Conservation (phyloP, 2,797 vertebrate genomes). For the Chelmon rostratus region DNA sequence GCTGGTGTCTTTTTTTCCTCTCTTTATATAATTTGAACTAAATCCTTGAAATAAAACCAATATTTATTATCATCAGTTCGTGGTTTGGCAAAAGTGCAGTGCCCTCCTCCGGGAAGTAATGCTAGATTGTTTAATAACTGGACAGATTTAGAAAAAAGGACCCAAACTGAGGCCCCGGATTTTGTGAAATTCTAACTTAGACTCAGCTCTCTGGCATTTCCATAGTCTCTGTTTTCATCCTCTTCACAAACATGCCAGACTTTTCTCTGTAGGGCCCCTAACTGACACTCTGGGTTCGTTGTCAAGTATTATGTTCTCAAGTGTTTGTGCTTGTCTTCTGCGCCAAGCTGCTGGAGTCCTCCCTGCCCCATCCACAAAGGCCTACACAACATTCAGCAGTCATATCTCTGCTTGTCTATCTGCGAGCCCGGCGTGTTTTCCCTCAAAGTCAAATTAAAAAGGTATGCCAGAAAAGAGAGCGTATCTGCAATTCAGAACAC, state of each 20-base stretch:
- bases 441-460: slow-evolving; percentile 84
- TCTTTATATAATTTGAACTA: slow-evolving; percentile 15
- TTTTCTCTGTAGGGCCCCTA: slow-evolving; percentile 58
- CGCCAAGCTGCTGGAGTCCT: slow-evolving; percentile 81
- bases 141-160: slow-evolving; percentile 32
- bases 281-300: slow-evolving; percentile 70
- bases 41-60: slow-evolving; percentile 43
- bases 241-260: slow-evolving; percentile 60
- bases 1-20: slow-evolving; percentile 17
- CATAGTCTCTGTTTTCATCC: slow-evolving; percentile 54
- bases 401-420: slow-evolving; percentile 74
- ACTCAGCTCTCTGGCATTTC: slow-evolving; percentile 55
- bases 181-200: slow-evolving; percentile 47
- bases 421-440: slow-evolving; percentile 68
- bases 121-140: slow-evolving; percentile 42
- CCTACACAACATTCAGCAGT: slow-evolving; percentile 67
- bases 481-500: slow-evolving; percentile 86
- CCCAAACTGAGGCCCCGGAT: slow-evolving; percentile 42
- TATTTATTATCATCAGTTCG: slow-evolving; percentile 37
- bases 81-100: slow-evolving; percentile 32
- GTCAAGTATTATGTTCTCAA: slow-evolving; percentile 78
- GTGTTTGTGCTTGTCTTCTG: slow-evolving; percentile 71
- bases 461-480: slow-evolving; percentile 80
- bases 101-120: slow-evolving; percentile 32
- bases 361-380: slow-evolving; percentile 70